Conservation (phyloP, 2,888 invertebrate species). For the Nudaria mundana region DNA sequence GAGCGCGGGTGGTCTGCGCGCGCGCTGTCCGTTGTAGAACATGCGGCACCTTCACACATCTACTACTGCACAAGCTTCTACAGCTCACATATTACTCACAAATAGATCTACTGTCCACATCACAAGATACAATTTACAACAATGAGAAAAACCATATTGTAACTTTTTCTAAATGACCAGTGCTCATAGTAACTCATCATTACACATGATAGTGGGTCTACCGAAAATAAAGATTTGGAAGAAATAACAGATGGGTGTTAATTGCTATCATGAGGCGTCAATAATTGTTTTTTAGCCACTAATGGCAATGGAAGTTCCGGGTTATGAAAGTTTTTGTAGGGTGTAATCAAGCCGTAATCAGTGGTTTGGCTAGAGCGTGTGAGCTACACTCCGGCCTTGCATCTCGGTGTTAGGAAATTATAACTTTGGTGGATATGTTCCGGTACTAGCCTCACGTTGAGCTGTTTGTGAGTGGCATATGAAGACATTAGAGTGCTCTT, state of each 20-base stretch:
- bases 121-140: conserved; percentile 44
- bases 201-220: conserved; percentile 59
- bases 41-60: conserved; percentile 73
- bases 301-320: conserved; percentile 75
- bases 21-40: conserved; percentile 47
- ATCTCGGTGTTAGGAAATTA: conserved; percentile 60
- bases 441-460: conserved; percentile 54
- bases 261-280: conserved; percentile 78
- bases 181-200: conserved; percentile 52
- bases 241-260: conserved; percentile 78
- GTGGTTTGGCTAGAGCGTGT: conserved; percentile 72
- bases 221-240: conserved; percentile 68
- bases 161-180: conserved; percentile 39
- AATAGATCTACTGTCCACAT: conserved; percentile 39
- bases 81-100: conserved; percentile 25
- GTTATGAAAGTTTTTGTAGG: conserved; percentile 75
- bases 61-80: conserved; percentile 52
- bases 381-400: conserved; percentile 59
- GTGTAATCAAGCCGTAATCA: conserved; percentile 77
- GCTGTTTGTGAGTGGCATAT: conserved; percentile 56
- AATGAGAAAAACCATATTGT: conserved; percentile 23
- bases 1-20: conserved; percentile 71
- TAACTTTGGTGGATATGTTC: conserved; percentile 61
- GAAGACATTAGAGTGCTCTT: conserved; percentile 74
- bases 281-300: conserved; percentile 75